A percentile compares a stretch with the other conserved stretches of the same genome.
Evolutionary conservation across 2,888 invertebrate species (phyloP).

Genomic region (Myopa tessellatipennis): DNA sequence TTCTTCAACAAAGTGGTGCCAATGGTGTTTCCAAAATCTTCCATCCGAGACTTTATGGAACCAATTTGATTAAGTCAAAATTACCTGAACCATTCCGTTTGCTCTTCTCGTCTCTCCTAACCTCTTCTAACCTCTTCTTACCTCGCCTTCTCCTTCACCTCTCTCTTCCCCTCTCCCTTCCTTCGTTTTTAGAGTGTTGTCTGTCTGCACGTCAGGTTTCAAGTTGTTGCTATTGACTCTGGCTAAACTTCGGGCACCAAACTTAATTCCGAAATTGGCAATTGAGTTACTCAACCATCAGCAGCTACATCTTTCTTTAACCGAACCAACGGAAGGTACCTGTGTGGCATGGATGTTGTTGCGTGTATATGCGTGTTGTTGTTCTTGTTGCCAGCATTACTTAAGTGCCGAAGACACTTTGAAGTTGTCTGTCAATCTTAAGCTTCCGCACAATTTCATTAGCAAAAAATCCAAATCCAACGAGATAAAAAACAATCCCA

Average conservation of each 20-base stretch:
- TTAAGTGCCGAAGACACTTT: constrained; percentile 46
- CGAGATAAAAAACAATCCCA: constrained; percentile 27
- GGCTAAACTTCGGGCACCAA: constrained; percentile 39
- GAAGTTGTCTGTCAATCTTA: constrained; percentile 55
- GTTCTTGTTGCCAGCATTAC: constrained; percentile 38
- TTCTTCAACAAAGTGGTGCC: not conserved
- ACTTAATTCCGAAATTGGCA: constrained; percentile 55
- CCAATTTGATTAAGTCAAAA: constrained; percentile 30
- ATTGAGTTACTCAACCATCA: constrained; percentile 42
- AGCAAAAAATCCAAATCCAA: constrained; percentile 42
- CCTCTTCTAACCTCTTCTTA: not conserved
- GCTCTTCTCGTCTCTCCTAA: no score
- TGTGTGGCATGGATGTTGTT: not conserved
- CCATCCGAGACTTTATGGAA: not conserved
- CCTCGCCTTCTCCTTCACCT: not conserved
- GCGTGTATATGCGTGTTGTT: constrained; percentile 3
- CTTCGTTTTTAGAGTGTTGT: not conserved
- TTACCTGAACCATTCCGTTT: constrained; percentile 4
- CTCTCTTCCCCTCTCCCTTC: not conserved
- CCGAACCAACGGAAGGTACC: not conserved
- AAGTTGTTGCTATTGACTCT: constrained; percentile 30
- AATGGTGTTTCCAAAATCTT: not conserved
- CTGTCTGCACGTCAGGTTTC: constrained; percentile 9
- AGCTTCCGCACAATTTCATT: constrained; percentile 55
- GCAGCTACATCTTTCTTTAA: no score